Percentiles rank a stretch among this genome's conserved stretches.
phyloP scores from a whole-genome alignment of 37 sponge, comb jelly and placozoan species.

The Petrosia ficiformis region DNA sequence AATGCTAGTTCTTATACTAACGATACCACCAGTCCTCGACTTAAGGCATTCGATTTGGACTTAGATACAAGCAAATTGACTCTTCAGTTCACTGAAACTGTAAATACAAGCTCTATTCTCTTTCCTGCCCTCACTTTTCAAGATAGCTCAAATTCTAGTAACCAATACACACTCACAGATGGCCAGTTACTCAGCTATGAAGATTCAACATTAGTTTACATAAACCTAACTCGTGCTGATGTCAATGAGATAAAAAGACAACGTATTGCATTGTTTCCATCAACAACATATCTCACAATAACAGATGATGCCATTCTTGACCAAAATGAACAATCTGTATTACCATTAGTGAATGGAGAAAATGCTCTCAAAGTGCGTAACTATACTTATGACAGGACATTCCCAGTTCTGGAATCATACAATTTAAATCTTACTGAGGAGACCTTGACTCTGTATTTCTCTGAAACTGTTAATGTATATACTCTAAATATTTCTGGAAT shows the following conservation, averaged over 20 bases:
- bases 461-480: constrained; percentile 75
- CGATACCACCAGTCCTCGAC: constrained; percentile 74
- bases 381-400: constrained; percentile 44
- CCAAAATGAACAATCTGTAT: constrained; percentile 56
- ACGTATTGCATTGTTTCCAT: constrained; percentile 39
- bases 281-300: constrained; percentile 67
- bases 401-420: constrained; percentile 48
- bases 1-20: constrained; percentile 41
- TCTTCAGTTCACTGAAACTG: constrained; percentile 82
- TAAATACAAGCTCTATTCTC: constrained; percentile 60
- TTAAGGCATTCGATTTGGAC: constrained; percentile 64
- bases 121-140: constrained; percentile 78
- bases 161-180: constrained; percentile 62
- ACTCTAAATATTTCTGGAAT: constrained; percentile 45
- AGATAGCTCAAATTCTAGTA: constrained; percentile 58
- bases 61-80: constrained; percentile 64
- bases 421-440: constrained; percentile 57
- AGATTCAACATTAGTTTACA: constrained; percentile 51
- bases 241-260: constrained; percentile 66
- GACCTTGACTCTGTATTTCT: constrained; percentile 62
- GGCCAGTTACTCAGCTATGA: constrained; percentile 44
- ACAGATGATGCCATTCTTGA: constrained; percentile 41
- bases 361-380: constrained; percentile 42
- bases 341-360: constrained; percentile 48
- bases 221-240: constrained; percentile 45